Evolutionary conservation across 1,140 invertebrate species (phyloP).

Genomic region (Habropoda laboriosa): DNA sequence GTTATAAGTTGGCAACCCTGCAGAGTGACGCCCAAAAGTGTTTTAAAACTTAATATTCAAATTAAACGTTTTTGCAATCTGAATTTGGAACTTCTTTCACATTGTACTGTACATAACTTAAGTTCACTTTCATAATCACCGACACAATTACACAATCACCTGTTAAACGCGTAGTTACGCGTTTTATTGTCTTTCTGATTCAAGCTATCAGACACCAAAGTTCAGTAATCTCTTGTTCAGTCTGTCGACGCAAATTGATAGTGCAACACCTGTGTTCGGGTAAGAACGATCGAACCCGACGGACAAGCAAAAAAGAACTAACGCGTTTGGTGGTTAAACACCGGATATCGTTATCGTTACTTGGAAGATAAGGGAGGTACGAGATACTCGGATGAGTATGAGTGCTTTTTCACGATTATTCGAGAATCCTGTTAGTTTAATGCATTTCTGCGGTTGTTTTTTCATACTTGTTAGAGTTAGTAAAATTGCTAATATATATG

Average conservation of each 20-base stretch:
- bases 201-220: background rate
- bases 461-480: background rate
- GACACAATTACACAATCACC: no score
- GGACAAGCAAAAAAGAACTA: background rate
- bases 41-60: no score
- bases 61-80: no score
- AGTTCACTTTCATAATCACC: no score
- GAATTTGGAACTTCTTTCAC: no score
- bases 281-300: background rate
- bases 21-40: no score
- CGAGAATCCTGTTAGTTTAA: background rate
- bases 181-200: background rate
- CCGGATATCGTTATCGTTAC: background rate
- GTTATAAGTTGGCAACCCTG: no score
- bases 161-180: background rate
- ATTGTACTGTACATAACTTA: no score
- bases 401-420: background rate
- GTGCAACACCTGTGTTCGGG: background rate
- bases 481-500: background rate
- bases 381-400: no score
- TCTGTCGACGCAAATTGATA: background rate
- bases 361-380: background rate
- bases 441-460: no score
- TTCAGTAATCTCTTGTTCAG: background rate
- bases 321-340: background rate